Conservation (phyloP, 2,797 vertebrate genomes). For the Brotogeris chrysoptera region DNA sequence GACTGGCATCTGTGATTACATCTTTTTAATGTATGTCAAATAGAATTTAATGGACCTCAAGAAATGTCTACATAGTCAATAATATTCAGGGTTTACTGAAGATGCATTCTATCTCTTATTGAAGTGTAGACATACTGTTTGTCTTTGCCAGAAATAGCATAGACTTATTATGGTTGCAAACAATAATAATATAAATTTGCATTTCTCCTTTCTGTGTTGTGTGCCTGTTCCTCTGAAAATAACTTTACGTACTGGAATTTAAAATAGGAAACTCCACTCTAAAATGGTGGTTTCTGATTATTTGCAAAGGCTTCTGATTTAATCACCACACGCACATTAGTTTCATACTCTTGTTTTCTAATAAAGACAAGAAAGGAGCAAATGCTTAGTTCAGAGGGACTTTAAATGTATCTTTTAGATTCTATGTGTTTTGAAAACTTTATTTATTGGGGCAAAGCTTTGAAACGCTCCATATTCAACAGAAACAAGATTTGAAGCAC, state of each 20-base stretch:
- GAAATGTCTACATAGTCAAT: constrained; percentile 71
- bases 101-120: constrained; percentile 46
- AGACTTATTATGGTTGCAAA: neutral
- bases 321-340: neutral
- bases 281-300: neutral
- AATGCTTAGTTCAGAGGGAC: constrained; percentile 42
- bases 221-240: neutral
- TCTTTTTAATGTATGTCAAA: constrained; percentile 81
- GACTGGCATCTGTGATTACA: constrained; percentile 82
- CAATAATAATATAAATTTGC: neutral
- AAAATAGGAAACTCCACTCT: neutral
- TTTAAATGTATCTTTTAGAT: constrained; percentile 50
- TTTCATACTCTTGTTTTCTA: constrained; percentile 19
- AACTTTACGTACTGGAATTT: neutral
- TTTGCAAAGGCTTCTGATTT: neutral
- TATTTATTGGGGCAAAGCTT: constrained; percentile 68
- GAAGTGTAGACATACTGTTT: constrained; percentile 4
- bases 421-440: constrained; percentile 71
- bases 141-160: neutral
- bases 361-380: neutral
- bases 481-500: constrained; percentile 65
- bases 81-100: constrained; percentile 62
- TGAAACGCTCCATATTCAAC: constrained; percentile 64
- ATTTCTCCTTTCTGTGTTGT: neutral
- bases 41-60: constrained; percentile 80